Percentiles rank a stretch among this genome's conserved stretches.
Evolutionary conservation across 2,113 vertebrate species (phyloP).

Genomic region (Leucopsar rothschildi): DNA sequence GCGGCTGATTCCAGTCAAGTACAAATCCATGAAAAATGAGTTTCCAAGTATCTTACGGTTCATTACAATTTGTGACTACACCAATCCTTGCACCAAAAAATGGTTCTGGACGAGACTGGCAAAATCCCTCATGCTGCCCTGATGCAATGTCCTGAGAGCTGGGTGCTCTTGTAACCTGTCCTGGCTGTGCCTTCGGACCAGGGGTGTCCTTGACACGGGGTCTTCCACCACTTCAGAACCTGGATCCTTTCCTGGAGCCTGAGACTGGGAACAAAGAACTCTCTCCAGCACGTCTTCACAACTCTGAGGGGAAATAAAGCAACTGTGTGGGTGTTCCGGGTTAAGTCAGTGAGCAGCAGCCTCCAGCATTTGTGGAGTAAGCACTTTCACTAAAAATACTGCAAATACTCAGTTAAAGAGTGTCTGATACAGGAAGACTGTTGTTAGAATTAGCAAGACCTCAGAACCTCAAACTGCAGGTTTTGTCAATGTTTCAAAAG

Average conservation of each 20-base stretch:
- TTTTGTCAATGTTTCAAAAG: neutral
- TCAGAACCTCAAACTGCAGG: neutral
- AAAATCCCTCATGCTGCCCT: slow-evolving; percentile 84
- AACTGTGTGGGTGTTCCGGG: neutral
- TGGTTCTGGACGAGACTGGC: slow-evolving; percentile 97
- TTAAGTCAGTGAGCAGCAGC: neutral
- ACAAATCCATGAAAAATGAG: slow-evolving; percentile 87
- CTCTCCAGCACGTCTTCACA: neutral
- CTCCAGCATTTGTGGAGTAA: neutral
- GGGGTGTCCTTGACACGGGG: neutral
- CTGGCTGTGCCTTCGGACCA: neutral
- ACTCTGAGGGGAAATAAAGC: neutral
- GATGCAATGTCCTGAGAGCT: neutral
- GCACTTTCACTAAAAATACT: neutral
- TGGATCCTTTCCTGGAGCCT: neutral
- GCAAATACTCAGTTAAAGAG: neutral
- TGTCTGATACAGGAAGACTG: neutral
- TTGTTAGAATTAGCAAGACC: neutral
- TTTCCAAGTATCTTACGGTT: slow-evolving; percentile 95
- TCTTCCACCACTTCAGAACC: neutral
- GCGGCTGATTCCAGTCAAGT: slow-evolving; percentile 91
- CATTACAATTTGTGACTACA: slow-evolving; percentile 95
- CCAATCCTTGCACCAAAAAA: slow-evolving; percentile 84
- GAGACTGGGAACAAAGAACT: neutral
- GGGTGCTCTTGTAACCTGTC: neutral